Conservation (phyloP, 2,797 vertebrate genomes). For the Acanthurus leucopareius region DNA sequence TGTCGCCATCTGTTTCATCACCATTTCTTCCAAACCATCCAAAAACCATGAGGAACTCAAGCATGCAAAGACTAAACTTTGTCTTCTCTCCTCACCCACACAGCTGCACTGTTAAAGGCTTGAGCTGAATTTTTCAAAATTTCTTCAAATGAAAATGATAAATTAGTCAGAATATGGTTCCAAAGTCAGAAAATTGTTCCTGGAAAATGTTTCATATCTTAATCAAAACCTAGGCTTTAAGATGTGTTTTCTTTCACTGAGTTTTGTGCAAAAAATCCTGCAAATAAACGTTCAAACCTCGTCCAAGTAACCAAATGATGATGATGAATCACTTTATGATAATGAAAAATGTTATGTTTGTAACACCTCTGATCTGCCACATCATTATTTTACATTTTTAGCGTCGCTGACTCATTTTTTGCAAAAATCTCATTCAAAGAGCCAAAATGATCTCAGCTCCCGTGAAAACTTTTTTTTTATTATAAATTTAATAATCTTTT, state of each 20-base stretch:
- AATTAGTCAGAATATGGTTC: background rate
- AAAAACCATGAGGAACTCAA: background rate
- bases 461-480: too few species aligned
- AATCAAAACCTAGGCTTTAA: background rate
- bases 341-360: constrained; percentile 24
- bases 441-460: too few species aligned
- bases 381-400: constrained; percentile 39
- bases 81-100: background rate
- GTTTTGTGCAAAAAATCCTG: background rate
- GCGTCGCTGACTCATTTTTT: background rate
- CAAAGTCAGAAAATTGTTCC: background rate
- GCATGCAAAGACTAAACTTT: background rate
- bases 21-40: background rate
- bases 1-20: background rate
- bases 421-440: too few species aligned
- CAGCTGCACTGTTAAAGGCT: background rate
- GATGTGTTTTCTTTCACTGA: background rate
- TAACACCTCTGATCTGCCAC: constrained; percentile 6
- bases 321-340: constrained; percentile 19
- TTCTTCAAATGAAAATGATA: background rate
- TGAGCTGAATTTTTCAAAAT: background rate
- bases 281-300: background rate
- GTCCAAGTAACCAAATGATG: background rate
- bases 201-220: background rate
- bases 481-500: too few species aligned